Base-by-base conservation (phyloP, 2,113 vertebrate genomes). In the Progne subis region DNA sequence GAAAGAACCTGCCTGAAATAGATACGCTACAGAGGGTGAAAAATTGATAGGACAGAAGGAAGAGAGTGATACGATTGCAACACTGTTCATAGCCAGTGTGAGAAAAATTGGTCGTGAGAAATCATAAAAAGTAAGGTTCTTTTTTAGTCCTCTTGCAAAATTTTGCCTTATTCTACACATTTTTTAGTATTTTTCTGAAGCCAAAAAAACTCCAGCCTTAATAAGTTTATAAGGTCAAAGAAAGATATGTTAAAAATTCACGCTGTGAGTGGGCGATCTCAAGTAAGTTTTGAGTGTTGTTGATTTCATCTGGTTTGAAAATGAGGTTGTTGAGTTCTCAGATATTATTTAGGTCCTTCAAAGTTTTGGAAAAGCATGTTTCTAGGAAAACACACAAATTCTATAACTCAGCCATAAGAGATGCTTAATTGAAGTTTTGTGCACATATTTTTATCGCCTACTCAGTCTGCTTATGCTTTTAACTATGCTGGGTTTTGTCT, bases 161-260 rank as follows among this genome's bases (percentile, higher is more conserved):
- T 82, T 90, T 85, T 37, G 46, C 46, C 46, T 92, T 55, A 55
- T 64, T 31, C 46, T 70, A 63, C 24, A 47, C 65, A 57, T 69
- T 88, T 83, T 29, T 50, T 6, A 71, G 12, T 37, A 18, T 11
- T 71, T 88, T 78, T 78, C 31, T 68, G 44, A 65, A 91, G 34
- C 28, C 13, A 93, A 37, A 64, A 84, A 87, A 87, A 3, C 46
- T 60, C n/a, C 50, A 89, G 6, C 31, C 37, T 88, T 60, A 81
- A 31, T 23, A 55, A 60, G 14, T 61, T 89, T 69, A 19, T 65
- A 56, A 89, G 77, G 92, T 68, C 65, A 79, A 65, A 61, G 77
- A 81, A 86, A 86, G 77, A 82, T 28, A n/a, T 11, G 52, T 89
- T 92, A 89, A 94, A 96, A 96, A 94, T 71, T 87, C 69, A 39